Evolutionary conservation across 2,888 invertebrate genomes (phyloP).

Genomic region (Chloroclystis v-ata): DNA sequence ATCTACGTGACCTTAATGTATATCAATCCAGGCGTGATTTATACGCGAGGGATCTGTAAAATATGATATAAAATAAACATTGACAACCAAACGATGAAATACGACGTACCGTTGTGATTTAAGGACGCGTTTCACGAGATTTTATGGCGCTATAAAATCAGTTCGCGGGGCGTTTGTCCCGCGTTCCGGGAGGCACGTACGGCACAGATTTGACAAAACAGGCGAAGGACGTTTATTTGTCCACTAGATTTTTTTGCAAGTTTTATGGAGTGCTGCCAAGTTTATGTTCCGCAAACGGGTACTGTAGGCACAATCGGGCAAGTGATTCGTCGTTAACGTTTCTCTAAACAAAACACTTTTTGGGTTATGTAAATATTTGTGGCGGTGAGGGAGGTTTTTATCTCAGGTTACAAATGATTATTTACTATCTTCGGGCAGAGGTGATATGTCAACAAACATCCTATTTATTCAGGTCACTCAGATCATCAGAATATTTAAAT

Average conservation of each 20-base stretch:
- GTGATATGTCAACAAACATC: no score
- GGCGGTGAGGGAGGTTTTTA: no score
- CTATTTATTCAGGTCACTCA: no score
- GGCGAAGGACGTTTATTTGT: slow-evolving; percentile 74
- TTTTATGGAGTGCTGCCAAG: slow-evolving; percentile 74
- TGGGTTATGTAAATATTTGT: no score
- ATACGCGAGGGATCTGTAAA: slow-evolving; percentile 74
- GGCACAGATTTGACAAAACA: slow-evolving; percentile 76
- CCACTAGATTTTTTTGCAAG: slow-evolving; percentile 67
- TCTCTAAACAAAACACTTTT: no score
- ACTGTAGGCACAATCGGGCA: slow-evolving; percentile 56
- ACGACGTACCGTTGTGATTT: slow-evolving; percentile 74
- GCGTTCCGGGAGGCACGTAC: slow-evolving; percentile 56
- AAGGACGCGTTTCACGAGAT: slow-evolving; percentile 76
- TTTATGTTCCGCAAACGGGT: slow-evolving; percentile 67
- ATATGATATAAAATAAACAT: slow-evolving; percentile 79
- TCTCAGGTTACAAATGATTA: no score
- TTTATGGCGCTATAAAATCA: slow-evolving; percentile 77
- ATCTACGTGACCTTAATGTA: slow-evolving; percentile 77
- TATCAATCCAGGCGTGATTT: slow-evolving; percentile 74
- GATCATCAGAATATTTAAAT: no score
- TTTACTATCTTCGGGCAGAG: no score
- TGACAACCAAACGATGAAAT: slow-evolving; percentile 78
- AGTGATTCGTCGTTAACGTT: slow-evolving; percentile 39
- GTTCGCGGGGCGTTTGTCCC: slow-evolving; percentile 53